Evolutionary conservation across 2,797 vertebrate species (phyloP), one percentile per base, ranked within the genome.

Genomic region (Sebastes variabilis): DNA sequence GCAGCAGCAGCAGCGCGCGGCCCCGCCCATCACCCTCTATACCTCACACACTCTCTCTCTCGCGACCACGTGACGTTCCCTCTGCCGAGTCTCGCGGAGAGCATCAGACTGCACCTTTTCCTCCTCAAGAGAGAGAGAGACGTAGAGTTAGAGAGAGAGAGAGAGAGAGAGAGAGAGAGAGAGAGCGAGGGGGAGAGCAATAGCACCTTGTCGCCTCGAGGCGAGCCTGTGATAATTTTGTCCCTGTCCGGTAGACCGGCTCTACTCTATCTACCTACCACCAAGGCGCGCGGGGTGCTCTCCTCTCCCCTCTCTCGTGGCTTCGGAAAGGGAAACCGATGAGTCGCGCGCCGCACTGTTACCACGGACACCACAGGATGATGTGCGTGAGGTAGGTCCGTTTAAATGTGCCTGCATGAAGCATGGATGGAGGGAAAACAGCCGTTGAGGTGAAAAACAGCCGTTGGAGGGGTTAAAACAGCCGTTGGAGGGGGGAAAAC

Each of bases 101-200:
- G 85, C 91, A 90, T 90, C 93, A 94, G 93, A 95, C 93, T 95
- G 94, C 93, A 95, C 94, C 94, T 94, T 94, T 93, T 92, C 92
- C 92, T 89, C 69, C 85, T 94, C 88, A 66, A 82, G 91, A 93
- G 85, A 36, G 78, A 14, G 82, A 9, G 74, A 64, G 71, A 72
- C 38, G 14, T 42, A 1, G 79, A 30, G 64, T 10, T 70, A 34
- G 75, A 73, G 27, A 32, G 78, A 62, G 65, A 11, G 59, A 75
- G 66, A 79, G 76, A 54, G 58, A 42, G 55, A 72, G 62, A 69
- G 62, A 66, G 64, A 66, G 64, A 67, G 55, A 36, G 78, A 12
- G 82, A 9, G 74, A 10, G 75, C n/a, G 72, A 65, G 81, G 52
- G 81, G 55, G 67, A 72, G 81, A 83, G 79, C 75, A 84, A 62